Base-by-base conservation (phyloP, 1,140 invertebrate genomes). In the Lasaia peninsularis region DNA sequence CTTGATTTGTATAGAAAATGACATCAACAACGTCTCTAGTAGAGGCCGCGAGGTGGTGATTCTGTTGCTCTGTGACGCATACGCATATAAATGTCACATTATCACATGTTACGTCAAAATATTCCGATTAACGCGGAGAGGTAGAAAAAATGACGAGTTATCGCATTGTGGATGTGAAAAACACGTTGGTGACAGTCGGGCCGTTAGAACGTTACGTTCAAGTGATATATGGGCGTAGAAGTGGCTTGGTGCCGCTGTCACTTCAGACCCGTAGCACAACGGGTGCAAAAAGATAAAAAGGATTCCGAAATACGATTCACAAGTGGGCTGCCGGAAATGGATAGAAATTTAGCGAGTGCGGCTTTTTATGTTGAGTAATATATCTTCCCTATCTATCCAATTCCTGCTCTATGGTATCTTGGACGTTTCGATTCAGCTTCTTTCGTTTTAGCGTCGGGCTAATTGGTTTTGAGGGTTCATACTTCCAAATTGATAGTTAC, bases 141-240 rank as follows among this genome's bases (percentile, higher is more conserved):
- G 12, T 40, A 18, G 12, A 40, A 69, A 56, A 67, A 78, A 70
- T 72, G 68, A 62, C 56, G 58, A 62, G 63, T 68, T 63, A 65
- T 72, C 68, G 58, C 58, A 69, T 71, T 67, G 69, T 62, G 67
- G 70, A 78, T 74, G 70, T 73, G 73, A 78, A 79, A 63, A 58
- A 75, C 68, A 71, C 71, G 72, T 73, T 78, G 69, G 73, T 81
- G 84, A 86, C 82, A 78, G 75, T 70, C 71, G 63, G 67, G 69
- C 80, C 76, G 80, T 88, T 86, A 88, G 73, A 69, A 75, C 72
- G 81, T 81, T 81, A 86, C 78, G 73, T 72, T 73, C 75, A 75
- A 79, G 79, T 87, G 82, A 87, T 86, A 86, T 84, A 87, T 81
- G 84, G 75, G 74, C 79, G 78, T 72, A 68, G 77, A 79, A 88